These are phyloP conservation scores for Cephalotes varians DNA, from an alignment of 2,888 invertebrate genomes.

Conservation along the genomic window DNA sequence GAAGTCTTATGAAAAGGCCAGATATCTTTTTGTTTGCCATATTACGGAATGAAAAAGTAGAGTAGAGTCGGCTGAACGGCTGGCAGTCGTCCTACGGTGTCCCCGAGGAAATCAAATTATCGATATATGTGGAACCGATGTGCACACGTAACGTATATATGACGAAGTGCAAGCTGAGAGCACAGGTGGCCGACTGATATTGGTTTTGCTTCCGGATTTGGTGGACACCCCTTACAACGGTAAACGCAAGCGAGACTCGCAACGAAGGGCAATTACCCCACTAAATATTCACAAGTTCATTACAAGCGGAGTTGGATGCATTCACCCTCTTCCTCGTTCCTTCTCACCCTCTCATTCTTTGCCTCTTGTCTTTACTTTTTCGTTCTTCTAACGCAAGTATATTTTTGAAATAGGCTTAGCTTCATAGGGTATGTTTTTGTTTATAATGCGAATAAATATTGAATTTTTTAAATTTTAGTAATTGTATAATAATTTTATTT, in stretches of 20 bases:
- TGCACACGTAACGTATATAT: constrained; percentile 57
- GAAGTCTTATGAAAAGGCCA: not conserved
- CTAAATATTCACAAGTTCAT: constrained; percentile 85
- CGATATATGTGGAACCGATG: constrained; percentile 61
- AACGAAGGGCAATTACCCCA: constrained; percentile 83
- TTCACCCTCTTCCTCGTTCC: constrained; percentile 51
- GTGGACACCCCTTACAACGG: constrained; percentile 75
- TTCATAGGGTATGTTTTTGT: not conserved
- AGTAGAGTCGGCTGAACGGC: constrained; percentile 37
- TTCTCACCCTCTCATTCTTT: constrained; percentile 65
- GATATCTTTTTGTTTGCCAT: constrained; percentile 30
- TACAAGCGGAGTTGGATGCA: constrained; percentile 77
- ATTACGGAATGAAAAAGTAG: constrained; percentile 33
- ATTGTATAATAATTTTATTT: no score
- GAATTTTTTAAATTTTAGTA: constrained; percentile 1
- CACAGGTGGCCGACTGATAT: constrained; percentile 80
- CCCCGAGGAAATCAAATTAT: constrained; percentile 76
- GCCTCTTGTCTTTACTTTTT: constrained; percentile 56
- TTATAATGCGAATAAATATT: not conserved
- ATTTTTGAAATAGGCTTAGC: constrained; percentile 41
- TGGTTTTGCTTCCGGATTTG: constrained; percentile 80
- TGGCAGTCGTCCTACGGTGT: constrained; percentile 50
- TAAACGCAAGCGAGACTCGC: constrained; percentile 69
- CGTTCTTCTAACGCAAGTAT: constrained; percentile 41
- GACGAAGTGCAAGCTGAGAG: constrained; percentile 65